Evolutionary conservation across 2,888 invertebrate species (phyloP).

Genomic region (Cosmia pyralina): DNA sequence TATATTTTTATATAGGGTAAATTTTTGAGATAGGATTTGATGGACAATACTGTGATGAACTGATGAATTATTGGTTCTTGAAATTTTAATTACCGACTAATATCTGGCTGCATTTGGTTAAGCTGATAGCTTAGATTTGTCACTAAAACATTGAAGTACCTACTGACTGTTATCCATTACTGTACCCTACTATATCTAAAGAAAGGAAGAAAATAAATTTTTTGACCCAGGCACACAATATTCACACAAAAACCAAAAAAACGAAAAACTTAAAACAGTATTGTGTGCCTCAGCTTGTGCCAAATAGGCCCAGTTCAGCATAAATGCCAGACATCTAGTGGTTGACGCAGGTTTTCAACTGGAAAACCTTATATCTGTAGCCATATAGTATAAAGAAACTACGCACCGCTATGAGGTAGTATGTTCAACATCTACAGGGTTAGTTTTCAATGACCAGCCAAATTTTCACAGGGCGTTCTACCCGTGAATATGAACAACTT

Average conservation of each 20-base stretch:
- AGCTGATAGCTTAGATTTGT: background rate
- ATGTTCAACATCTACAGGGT: conserved; percentile 14
- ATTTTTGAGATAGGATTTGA: conserved; percentile 9
- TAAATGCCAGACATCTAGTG: too few relatives aligned
- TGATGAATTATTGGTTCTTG: background rate
- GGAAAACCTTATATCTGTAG: background rate
- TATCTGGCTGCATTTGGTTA: background rate
- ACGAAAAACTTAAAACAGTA: too few relatives aligned
- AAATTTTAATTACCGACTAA: background rate
- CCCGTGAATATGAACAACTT: too few relatives aligned
- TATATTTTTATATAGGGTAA: conserved; percentile 6
- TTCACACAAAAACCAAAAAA: too few relatives aligned
- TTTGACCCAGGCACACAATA: too few relatives aligned
- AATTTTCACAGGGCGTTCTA: too few relatives aligned
- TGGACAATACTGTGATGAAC: background rate
- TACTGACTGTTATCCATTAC: background rate
- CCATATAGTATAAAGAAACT: background rate
- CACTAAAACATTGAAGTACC: background rate
- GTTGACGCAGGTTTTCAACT: too few relatives aligned
- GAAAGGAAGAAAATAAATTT: too few relatives aligned
- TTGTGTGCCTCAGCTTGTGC: too few relatives aligned
- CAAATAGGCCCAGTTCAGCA: too few relatives aligned
- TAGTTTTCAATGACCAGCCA: too few relatives aligned
- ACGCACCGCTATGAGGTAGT: background rate
- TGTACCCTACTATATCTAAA: background rate